Evolutionary conservation across 1,140 invertebrate species (phyloP).

Genomic region (Drosophila murphyi): DNA sequence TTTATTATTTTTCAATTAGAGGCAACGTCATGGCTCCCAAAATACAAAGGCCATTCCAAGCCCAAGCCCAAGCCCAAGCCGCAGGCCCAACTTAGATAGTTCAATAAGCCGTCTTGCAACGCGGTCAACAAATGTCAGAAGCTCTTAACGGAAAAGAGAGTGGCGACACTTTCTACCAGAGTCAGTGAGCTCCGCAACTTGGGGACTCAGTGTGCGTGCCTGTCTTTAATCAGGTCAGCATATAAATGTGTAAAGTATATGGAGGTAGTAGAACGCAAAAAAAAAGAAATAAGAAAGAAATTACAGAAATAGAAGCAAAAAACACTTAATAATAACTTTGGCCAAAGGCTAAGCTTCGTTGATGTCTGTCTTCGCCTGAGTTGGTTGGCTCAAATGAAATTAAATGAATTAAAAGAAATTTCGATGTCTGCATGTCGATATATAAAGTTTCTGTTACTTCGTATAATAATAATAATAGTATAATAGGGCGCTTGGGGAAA

Average conservation of each 20-base stretch:
- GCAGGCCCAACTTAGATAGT: conserved; percentile 7
- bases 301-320: conserved; percentile 15
- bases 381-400: conserved; percentile 47
- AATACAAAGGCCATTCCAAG: background rate
- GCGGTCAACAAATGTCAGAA: conserved; percentile 33
- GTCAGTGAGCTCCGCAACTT: conserved; percentile 24
- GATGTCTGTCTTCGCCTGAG: conserved; percentile 24
- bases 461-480: background rate
- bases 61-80: background rate
- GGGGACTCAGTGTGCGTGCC: conserved; percentile 34
- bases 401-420: conserved; percentile 50
- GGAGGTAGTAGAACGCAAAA: conserved; percentile 30
- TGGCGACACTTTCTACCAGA: conserved; percentile 48
- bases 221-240: conserved; percentile 48
- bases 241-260: conserved; percentile 12
- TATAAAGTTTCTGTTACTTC: background rate
- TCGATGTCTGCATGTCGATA: background rate
- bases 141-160: conserved; percentile 32
- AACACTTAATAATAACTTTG: conserved; percentile 43
- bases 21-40: conserved; percentile 14
- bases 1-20: conserved; percentile 50
- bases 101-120: conserved; percentile 36
- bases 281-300: conserved; percentile 14
- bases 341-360: conserved; percentile 36
- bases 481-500: conserved; percentile 18